These are phyloP conservation scores for Cheilosia vernalis DNA, from an alignment of 2,888 invertebrate species.

Conservation along the genomic window DNA sequence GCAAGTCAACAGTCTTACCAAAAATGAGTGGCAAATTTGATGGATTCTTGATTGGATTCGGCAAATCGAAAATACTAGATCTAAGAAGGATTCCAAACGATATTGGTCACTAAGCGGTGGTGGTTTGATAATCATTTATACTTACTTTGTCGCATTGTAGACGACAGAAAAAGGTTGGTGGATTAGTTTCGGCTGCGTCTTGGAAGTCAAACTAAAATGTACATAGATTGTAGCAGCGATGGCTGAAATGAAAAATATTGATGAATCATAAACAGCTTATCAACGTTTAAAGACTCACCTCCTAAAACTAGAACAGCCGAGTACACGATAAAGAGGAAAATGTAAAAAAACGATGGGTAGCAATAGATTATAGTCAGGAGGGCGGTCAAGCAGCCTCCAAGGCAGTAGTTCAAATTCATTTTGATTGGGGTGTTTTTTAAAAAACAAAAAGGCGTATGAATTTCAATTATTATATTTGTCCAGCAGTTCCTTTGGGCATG, in stretches of 20 bases:
- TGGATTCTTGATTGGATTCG: constrained; percentile 83
- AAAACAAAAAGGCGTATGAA: constrained; percentile 33
- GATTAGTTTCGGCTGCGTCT: constrained; percentile 80
- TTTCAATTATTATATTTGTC: constrained; percentile 32
- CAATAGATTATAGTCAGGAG: constrained; percentile 82
- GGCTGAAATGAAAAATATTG: constrained; percentile 77
- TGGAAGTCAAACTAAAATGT: constrained; percentile 82
- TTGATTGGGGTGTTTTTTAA: constrained; percentile 2
- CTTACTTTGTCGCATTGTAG: constrained; percentile 83
- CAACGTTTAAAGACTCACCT: constrained; percentile 78
- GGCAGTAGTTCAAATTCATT: constrained; percentile 64
- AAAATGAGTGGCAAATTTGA: constrained; percentile 90
- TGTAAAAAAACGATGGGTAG: constrained; percentile 83
- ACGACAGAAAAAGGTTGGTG: constrained; percentile 81
- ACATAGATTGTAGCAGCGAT: constrained; percentile 82
- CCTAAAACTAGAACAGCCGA: constrained; percentile 81
- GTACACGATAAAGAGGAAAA: constrained; percentile 82
- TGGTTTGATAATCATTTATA: constrained; percentile 7
- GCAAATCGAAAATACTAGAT: constrained; percentile 82
- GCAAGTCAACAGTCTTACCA: constrained; percentile 92
- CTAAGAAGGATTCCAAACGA: constrained; percentile 73
- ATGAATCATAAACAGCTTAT: neutral
- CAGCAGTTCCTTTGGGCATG: constrained; percentile 38
- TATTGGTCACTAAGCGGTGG: neutral
- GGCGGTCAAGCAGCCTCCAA: constrained; percentile 71